Percentiles rank a stretch among this genome's conserved stretches.
These are phyloP conservation scores for Halichoerus grypus DNA, from an alignment of 2,113 vertebrate genomes.

Conservation along the genomic window DNA sequence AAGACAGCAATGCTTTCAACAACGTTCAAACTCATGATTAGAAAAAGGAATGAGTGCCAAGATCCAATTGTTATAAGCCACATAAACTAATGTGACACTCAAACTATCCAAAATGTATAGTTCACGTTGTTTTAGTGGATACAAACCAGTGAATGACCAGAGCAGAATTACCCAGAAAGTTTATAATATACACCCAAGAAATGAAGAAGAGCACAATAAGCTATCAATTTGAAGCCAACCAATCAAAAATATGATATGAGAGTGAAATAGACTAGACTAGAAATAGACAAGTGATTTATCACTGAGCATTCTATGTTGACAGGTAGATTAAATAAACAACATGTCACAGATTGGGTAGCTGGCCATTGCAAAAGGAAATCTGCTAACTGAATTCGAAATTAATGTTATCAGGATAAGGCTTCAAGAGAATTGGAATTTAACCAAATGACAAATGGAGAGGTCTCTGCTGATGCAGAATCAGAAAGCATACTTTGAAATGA, in stretches of 20 bases:
- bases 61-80: background rate
- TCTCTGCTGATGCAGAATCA: background rate
- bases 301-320: conserved; percentile 47
- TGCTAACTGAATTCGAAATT: conserved; percentile 68
- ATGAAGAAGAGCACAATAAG: background rate
- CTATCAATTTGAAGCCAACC: background rate
- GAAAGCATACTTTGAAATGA: conserved; percentile 19
- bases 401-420: conserved; percentile 17
- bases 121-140: background rate
- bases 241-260: conserved; percentile 34
- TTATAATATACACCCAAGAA: background rate
- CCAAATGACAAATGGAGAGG: background rate
- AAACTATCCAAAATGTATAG: background rate
- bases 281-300: conserved; percentile 62
- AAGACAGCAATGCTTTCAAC: background rate
- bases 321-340: conserved; percentile 65
- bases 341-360: conserved; percentile 41
- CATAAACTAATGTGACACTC: background rate
- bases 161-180: background rate
- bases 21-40: background rate
- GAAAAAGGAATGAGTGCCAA: background rate
- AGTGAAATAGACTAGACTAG: background rate
- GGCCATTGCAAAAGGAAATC: conserved; percentile 41
- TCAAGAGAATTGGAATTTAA: conserved; percentile 46
- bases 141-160: background rate